A percentile compares a stretch with the other conserved stretches of the same genome.
These are phyloP conservation scores for Gephyroberyx darwinii DNA, from an alignment of 2,797 vertebrate genomes.

Conservation along the genomic window DNA sequence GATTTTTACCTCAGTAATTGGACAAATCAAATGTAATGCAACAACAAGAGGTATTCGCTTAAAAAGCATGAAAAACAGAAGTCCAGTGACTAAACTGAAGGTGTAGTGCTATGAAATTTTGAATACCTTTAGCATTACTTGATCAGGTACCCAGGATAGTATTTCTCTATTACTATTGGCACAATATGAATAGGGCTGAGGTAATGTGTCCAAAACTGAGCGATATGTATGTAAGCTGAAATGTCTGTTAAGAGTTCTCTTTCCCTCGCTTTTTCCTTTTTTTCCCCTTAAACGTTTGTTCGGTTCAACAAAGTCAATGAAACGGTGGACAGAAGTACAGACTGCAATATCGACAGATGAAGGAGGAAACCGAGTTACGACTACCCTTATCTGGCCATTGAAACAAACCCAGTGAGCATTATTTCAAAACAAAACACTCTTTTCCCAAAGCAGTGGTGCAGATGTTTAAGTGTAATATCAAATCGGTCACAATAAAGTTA, in stretches of 20 bases:
- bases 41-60: slow-evolving; percentile 54
- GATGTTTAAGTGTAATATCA: slow-evolving; percentile 72
- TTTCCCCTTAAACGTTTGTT: slow-evolving; percentile 69
- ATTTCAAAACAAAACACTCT: slow-evolving; percentile 52
- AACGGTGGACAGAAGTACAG: slow-evolving; percentile 60
- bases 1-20: slow-evolving; percentile 63
- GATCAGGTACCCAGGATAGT: slow-evolving; percentile 41
- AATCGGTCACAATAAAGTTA: slow-evolving; percentile 74
- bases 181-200: slow-evolving; percentile 74
- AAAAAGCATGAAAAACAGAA: slow-evolving; percentile 40
- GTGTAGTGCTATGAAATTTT: slow-evolving; percentile 31
- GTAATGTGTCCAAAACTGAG: slow-evolving; percentile 72
- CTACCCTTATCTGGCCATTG: slow-evolving; percentile 64
- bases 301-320: slow-evolving; percentile 62
- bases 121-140: slow-evolving; percentile 41
- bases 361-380: slow-evolving; percentile 39
- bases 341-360: slow-evolving; percentile 56
- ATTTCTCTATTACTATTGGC: slow-evolving; percentile 68
- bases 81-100: slow-evolving; percentile 30
- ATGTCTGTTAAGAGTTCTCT: slow-evolving; percentile 68
- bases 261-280: slow-evolving; percentile 79
- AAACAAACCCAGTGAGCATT: slow-evolving; percentile 44
- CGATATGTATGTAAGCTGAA: slow-evolving; percentile 53
- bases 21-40: slow-evolving; percentile 57
- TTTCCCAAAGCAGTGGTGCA: slow-evolving; percentile 77